These are phyloP conservation scores for Drosophila leonis DNA, from an alignment of 2,888 invertebrate genomes.

Conservation along the genomic window DNA sequence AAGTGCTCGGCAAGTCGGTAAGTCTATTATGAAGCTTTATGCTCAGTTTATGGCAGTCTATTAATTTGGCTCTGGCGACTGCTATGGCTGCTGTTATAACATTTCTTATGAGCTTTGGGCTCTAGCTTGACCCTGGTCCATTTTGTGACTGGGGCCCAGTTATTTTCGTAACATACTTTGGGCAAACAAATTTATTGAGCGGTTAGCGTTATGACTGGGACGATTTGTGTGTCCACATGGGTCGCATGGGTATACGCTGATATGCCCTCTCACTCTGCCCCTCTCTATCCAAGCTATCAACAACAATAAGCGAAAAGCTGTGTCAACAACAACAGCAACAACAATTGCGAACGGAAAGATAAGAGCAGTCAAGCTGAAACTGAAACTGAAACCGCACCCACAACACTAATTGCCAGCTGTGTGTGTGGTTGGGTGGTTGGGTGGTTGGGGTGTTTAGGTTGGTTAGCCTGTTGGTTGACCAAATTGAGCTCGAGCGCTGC, in stretches of 20 bases:
- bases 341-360: slow-evolving; percentile 54
- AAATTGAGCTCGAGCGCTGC: slow-evolving; percentile 52
- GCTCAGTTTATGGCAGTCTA: slow-evolving; percentile 35
- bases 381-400: slow-evolving; percentile 64
- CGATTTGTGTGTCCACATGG: slow-evolving; percentile 23
- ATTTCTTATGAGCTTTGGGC: slow-evolving; percentile 38
- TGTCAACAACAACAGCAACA: slow-evolving; percentile 28
- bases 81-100: slow-evolving; percentile 28
- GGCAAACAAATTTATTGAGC: slow-evolving; percentile 47
- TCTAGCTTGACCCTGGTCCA: slow-evolving; percentile 13
- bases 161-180: slow-evolving; percentile 42
- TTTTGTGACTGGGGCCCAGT: slow-evolving; percentile 3
- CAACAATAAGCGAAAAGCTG: slow-evolving; percentile 47
- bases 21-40: slow-evolving; percentile 35
- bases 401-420: slow-evolving; percentile 69
- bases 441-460: background rate
- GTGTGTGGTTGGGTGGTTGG: slow-evolving; percentile 16
- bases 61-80: slow-evolving; percentile 21
- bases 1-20: slow-evolving; percentile 24
- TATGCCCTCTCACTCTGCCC: background rate
- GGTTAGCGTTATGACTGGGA: slow-evolving; percentile 41
- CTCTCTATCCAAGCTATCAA: slow-evolving; percentile 35
- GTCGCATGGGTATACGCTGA: background rate
- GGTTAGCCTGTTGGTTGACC: slow-evolving; percentile 19
- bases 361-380: slow-evolving; percentile 51